Percentiles rank a stretch among this genome's conserved stretches.
Evolutionary conservation across 2,888 invertebrate genomes (phyloP).

Genomic region (Pyrgus malvae): DNA sequence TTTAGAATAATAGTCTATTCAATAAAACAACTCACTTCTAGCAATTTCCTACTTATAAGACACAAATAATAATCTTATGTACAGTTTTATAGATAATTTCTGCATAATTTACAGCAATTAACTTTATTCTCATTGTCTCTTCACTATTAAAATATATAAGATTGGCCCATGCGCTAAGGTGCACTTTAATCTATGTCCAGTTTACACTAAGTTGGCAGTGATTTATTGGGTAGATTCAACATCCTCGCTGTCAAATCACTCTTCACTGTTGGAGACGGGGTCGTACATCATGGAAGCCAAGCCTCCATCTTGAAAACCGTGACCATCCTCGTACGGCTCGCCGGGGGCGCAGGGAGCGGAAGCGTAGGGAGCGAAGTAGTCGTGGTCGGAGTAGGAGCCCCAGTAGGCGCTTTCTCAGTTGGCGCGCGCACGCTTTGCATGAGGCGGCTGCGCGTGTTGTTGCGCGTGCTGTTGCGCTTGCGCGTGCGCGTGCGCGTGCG

Average conservation of each 20-base stretch:
- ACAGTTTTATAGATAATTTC: background rate
- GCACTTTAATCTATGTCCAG: constrained; percentile 4
- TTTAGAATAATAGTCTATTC: background rate
- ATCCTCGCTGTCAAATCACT: too few relatives aligned
- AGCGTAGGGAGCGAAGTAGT: background rate
- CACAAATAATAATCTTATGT: background rate
- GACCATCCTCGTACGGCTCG: background rate
- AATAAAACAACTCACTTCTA: background rate
- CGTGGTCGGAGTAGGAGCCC: background rate
- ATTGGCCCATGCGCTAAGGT: constrained; percentile 13
- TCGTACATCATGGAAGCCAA: too few relatives aligned
- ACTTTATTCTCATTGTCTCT: background rate
- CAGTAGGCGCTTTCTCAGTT: constrained; percentile 46
- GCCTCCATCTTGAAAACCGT: too few relatives aligned
- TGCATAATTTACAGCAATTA: background rate
- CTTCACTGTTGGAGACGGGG: too few relatives aligned
- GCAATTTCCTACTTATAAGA: background rate
- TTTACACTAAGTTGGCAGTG: too few relatives aligned
- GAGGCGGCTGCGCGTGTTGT: constrained; percentile 40
- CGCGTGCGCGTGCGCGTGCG: constrained; percentile 42
- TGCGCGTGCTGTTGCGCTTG: constrained; percentile 41
- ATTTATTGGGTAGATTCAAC: too few relatives aligned
- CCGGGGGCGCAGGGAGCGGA: too few relatives aligned
- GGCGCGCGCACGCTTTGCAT: constrained; percentile 62
- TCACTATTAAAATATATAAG: background rate